Evolutionary conservation across 2,797 vertebrate species (phyloP).

Genomic region (Sciurus carolinensis): DNA sequence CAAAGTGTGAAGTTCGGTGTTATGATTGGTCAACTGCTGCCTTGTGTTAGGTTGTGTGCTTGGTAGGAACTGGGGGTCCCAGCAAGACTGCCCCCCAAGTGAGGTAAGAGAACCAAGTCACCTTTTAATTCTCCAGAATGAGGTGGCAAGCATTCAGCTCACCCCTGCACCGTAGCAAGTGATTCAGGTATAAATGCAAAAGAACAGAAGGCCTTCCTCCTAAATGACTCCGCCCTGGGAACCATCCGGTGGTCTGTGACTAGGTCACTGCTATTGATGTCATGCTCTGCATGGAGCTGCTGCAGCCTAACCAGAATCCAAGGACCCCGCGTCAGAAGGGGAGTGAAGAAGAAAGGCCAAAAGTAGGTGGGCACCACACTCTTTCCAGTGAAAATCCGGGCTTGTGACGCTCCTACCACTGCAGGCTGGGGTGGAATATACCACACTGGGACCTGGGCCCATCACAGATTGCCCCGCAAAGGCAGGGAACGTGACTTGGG

Average conservation of each 20-base stretch:
- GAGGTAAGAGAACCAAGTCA: not conserved
- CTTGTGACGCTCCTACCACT: not conserved
- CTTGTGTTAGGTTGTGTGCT: not conserved
- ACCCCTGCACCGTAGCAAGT: not conserved
- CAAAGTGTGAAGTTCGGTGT: not conserved
- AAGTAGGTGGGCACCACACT: too few relatives aligned
- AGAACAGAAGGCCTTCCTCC: not conserved
- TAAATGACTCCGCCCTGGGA: not conserved
- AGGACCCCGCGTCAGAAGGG: not conserved
- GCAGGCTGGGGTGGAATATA: not conserved
- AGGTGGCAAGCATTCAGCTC: not conserved
- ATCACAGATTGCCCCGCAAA: not conserved
- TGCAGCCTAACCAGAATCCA: not conserved
- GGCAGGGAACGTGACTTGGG: not conserved
- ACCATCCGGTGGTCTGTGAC: not conserved
- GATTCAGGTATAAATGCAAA: not conserved
- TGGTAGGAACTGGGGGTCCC: not conserved
- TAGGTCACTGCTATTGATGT: not conserved
- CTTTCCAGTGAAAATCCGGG: not conserved
- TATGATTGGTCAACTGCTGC: too few relatives aligned
- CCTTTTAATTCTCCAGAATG: not conserved
- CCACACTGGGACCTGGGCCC: not conserved
- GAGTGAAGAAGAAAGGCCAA: not conserved
- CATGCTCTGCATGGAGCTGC: not conserved
- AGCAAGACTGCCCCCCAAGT: not conserved